A percentile compares a stretch with the other conserved stretches of the same genome.
Evolutionary conservation across 2,797 vertebrate species (phyloP).

Genomic region (Bradypodion ventrale): DNA sequence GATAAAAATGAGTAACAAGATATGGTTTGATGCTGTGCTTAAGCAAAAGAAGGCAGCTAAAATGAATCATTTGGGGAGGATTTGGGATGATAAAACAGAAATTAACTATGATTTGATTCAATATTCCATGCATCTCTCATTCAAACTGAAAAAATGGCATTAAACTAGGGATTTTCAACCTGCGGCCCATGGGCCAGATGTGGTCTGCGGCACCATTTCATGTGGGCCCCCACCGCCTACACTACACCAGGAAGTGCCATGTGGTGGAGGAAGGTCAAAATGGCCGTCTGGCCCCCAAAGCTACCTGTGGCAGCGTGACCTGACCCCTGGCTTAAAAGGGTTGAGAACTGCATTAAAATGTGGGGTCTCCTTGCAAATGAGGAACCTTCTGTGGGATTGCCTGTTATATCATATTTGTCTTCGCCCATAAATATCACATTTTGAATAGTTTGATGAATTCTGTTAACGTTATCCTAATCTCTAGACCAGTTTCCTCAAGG

Average conservation of each 20-base stretch:
- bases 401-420: background rate
- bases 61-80: background rate
- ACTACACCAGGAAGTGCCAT: too few species aligned
- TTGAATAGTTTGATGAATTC: conserved; percentile 26
- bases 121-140: background rate
- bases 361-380: background rate
- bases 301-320: too few species aligned
- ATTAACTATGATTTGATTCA: background rate
- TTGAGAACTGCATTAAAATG: too few species aligned
- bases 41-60: background rate
- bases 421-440: background rate
- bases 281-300: too few species aligned
- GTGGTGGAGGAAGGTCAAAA: too few species aligned
- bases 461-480: conserved; percentile 28
- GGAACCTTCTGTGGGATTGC: background rate
- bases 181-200: too few species aligned
- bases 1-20: background rate
- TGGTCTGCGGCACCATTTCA: too few species aligned
- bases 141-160: background rate
- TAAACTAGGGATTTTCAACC: too few species aligned
- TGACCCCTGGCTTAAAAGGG: too few species aligned
- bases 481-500: fast-evolving
- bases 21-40: background rate
- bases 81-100: background rate
- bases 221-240: too few species aligned